Evolutionary conservation across 2,888 invertebrate genomes (phyloP).

Genomic region (Diarsia dahlii): DNA sequence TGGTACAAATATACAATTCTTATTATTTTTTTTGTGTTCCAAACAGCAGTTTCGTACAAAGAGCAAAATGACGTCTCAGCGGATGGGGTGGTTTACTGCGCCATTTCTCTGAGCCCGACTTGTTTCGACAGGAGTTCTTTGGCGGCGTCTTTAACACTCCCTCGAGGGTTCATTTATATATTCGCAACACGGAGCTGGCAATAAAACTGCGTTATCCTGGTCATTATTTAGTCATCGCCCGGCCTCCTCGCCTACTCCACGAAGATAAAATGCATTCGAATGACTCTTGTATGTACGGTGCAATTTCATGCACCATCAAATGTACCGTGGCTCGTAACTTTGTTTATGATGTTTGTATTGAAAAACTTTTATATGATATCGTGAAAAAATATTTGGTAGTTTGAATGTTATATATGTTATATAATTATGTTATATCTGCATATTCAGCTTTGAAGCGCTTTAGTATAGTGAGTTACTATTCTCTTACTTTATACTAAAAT

Average conservation of each 20-base stretch:
- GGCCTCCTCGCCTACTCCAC: slow-evolving; percentile 77
- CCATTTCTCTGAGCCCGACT: slow-evolving; percentile 87
- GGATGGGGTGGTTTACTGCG: slow-evolving; percentile 88
- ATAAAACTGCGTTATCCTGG: slow-evolving; percentile 90
- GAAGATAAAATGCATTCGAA: slow-evolving; percentile 88
- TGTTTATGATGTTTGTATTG: slow-evolving; percentile 73
- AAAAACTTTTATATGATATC: slow-evolving; percentile 68
- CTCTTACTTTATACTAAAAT: background rate
- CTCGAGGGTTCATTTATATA: slow-evolving; percentile 90
- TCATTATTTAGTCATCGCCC: slow-evolving; percentile 91
- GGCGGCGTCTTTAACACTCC: slow-evolving; percentile 90
- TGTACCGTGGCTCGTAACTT: slow-evolving; percentile 67
- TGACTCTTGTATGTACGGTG: slow-evolving; percentile 76
- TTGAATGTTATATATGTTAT: slow-evolving; percentile 45
- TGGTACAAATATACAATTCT: slow-evolving; percentile 71
- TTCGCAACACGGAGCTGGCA: slow-evolving; percentile 89
- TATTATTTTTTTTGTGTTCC: slow-evolving; percentile 81
- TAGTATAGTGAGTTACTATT: background rate
- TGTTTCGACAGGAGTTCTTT: slow-evolving; percentile 89
- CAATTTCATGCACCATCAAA: slow-evolving; percentile 77
- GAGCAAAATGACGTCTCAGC: slow-evolving; percentile 86
- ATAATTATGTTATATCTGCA: slow-evolving; percentile 29
- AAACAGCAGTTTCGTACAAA: slow-evolving; percentile 80
- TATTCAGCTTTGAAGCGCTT: slow-evolving; percentile 10
- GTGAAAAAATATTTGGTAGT: slow-evolving; percentile 59